Base-by-base conservation (phyloP, 2,888 invertebrate species). In the Andrena marginata region DNA sequence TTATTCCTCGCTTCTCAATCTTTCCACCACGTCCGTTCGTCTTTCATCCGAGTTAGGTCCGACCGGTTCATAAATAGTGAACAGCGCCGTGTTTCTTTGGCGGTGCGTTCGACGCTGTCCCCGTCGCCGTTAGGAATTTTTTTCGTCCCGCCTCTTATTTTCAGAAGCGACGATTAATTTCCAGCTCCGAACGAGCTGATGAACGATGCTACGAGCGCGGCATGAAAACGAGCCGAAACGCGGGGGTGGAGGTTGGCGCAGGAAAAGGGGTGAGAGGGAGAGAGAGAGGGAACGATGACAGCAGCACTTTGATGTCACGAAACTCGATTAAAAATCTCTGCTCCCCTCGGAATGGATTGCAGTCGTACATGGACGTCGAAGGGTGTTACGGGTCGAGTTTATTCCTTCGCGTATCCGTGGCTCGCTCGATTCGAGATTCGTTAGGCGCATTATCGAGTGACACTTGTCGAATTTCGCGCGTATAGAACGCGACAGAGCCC, bases 281-380 rank as follows among this genome's bases (percentile, higher is more conserved):
- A 71, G 54, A 82, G 31, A 31, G 82, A 73, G 73, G 71, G 74
- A 60, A 77, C 75, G 89, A 84, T 85, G 88, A 89, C 91, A 88
- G 90, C 70, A 86, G 85, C 86, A 88, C 88, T 90, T 89, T 89
- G 88, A 90, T 88, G 90, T 91, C 86, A 82, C 82, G 79, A 82
- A 88, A 90, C 85, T 88, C 87, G 90, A 91, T 91, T 89, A 89
- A 91, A 89, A 89, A 90, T 90, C 85, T 88, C 85, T 68, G 75
- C 82, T 80, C 82, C 76, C 80, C 63, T 83, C 67, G 73, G 74
- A 79, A 83, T 73, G 81, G 76, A 80, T 80, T 62, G 83, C 84
- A 84, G 75, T 74, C 80, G 79, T 79, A 75, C 70, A 69, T 31
- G 63, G 31, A 67, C 48, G 82, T 84, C 82, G 73, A 72, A 72